Evolutionary conservation across 2,888 invertebrate genomes (phyloP), one percentile per base, ranked within the genome.

Genomic region (Tenthredo livida): DNA sequence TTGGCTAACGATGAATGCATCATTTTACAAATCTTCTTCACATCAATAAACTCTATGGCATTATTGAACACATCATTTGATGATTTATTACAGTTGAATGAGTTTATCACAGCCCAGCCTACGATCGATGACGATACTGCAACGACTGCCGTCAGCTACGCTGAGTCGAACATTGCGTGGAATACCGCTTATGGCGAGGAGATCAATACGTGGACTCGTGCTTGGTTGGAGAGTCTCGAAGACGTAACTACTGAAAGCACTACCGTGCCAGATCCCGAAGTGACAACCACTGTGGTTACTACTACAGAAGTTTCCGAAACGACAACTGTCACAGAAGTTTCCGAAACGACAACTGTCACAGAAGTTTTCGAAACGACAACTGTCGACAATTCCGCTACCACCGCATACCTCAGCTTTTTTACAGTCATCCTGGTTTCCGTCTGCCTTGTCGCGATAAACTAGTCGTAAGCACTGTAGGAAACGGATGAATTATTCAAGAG

Each of bases 121-220:
- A 10, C 43, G 10, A 50, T 83, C n/a, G 29, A 70, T 29, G 83
- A 50, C 17, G 6, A 7, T 3, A 17, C 12, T 1, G 75, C 80
- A 70, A 58, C 33, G 1, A 80, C 47, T 5, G 86, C 85, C 33
- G 10, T 85, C 12, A 37, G 10, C 15, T 43, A 21, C 10, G 86
- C 80, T 17, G 50, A 82, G 10, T 33, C 47, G 5, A 87, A 87
- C 61, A 33, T 87, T 4, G 72, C 85, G 9, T 87, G 86, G 87
- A n/a, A 85, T 25, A 21, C 12, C 5, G 33, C 21, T 2, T 67
- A 86, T 58, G 86, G 84, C 33, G 25, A n/a, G n/a, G 77, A 50
- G 47, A 65, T 50, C 77, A 83, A 47, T 17, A 12, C 25, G 4
- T 83, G 83, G 83, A n/a, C 67, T 29, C 17, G 43, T 47, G 21